A percentile compares a stretch with the other conserved stretches of the same genome.
Conservation (phyloP, 2,113 vertebrate genomes). For the Heloderma charlesbogerti region DNA sequence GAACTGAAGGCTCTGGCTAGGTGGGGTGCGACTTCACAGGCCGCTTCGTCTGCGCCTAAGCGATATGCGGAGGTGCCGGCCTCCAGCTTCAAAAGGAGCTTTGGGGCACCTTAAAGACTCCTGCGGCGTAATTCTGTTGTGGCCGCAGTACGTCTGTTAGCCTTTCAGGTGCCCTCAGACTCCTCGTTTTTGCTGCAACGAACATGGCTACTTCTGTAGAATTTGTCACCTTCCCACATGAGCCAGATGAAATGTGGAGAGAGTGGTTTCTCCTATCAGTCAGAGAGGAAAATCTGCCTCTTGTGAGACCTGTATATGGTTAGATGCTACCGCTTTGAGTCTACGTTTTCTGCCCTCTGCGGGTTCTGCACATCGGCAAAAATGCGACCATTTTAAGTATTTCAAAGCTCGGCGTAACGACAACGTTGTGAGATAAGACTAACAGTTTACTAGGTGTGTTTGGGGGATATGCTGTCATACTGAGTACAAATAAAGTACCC, state of each 20-base stretch:
- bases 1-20: no score
- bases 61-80: neutral
- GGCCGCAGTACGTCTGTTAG: neutral
- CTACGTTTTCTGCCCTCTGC: neutral
- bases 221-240: neutral
- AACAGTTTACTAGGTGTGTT: neutral
- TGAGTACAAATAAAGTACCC: neutral
- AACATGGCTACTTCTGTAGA: neutral
- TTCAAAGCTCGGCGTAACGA: neutral
- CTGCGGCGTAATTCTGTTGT: neutral
- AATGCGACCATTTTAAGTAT: neutral
- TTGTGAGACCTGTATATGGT: no score
- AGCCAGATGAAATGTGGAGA: neutral
- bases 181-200: neutral
- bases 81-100: neutral
- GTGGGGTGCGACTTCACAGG: neutral
- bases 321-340: neutral
- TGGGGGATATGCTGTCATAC: neutral
- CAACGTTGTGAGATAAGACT: neutral
- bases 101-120: neutral
- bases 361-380: no score
- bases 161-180: neutral
- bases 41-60: neutral
- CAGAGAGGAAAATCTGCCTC: neutral
- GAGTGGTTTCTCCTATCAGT: neutral